Conservation (phyloP, 2,113 vertebrate species). For the Morone saxatilis region DNA sequence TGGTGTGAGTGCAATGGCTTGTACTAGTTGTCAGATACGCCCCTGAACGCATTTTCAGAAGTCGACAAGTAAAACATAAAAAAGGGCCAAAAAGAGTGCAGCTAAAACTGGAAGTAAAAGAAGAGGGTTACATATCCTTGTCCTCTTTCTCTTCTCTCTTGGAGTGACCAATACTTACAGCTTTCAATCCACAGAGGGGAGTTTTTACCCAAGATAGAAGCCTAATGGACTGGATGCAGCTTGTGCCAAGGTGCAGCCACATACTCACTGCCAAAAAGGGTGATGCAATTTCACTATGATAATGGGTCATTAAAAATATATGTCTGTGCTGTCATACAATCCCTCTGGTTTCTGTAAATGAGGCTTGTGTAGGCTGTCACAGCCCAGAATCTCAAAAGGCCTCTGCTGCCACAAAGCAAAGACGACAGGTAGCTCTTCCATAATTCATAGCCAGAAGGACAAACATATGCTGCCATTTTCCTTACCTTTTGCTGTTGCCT, state of each 20-base stretch:
- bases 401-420: slow-evolving; percentile 60
- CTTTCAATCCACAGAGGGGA: slow-evolving; percentile 9
- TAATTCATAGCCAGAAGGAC: slow-evolving; percentile 78
- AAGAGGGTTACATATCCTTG: neutral
- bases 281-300: slow-evolving; percentile 72
- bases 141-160: neutral
- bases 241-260: slow-evolving; percentile 64
- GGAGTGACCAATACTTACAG: slow-evolving; percentile 26
- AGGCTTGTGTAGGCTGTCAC: slow-evolving; percentile 68
- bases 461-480: slow-evolving; percentile 77
- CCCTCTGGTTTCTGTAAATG: slow-evolving; percentile 74
- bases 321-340: slow-evolving; percentile 64
- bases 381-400: slow-evolving; percentile 63
- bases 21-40: slow-evolving; percentile 10
- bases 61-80: slow-evolving; percentile 15
- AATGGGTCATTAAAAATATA: slow-evolving; percentile 81
- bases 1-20: neutral
- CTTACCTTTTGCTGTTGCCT: slow-evolving; percentile 51
- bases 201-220: slow-evolving; percentile 47
- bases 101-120: neutral
- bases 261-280: slow-evolving; percentile 50
- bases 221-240: slow-evolving; percentile 66
- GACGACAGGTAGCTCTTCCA: slow-evolving; percentile 68
- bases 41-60: neutral
- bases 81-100: neutral